Evolutionary conservation across 2,888 invertebrate genomes (phyloP), one percentile per base, ranked within the genome.

Genomic region (Ormyrus labotus): DNA sequence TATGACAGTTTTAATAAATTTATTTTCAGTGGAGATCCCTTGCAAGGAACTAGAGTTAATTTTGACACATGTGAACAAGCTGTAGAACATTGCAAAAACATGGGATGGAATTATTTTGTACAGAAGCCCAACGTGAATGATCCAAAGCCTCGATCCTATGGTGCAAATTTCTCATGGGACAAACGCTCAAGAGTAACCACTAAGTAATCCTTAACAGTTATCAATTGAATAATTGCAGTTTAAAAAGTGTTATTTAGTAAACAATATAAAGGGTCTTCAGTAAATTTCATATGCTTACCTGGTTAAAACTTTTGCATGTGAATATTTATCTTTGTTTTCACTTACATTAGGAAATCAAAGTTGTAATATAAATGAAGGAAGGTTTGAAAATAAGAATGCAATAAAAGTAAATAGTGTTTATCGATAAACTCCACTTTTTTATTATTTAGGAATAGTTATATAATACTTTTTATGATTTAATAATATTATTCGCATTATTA

Each of bases 131-230:
- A 93, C 11, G 93, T 94, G 53, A 94, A 94, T 87, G 92, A 94
- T 51, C 94, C 95, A 79, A 96, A 95, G 87, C 95, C 95, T 6
- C 99, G 99, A 91, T 96, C 94, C 80, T 99, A 99, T 89, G 99
- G 97, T 10, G 91, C 95, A 45, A 99, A 99, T 90, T 99, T 98
- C 91, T 93, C 98, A 1, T 99, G 99, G 99, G 96, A 98, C 89
- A 97, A 95, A 88, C 95, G 97, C 86, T 98, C 98, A n/a, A 93
- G 99, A 86, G 95, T 96, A 60, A 96, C 97, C 4, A 99, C 99
- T 1, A 99, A 99, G 92, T 99, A 94, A 93, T 19, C 47, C 34
- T 57, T 13, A 48, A 47, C 58, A 19, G 10, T 11, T 51, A 55
- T 50, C 6, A 6, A 60, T n/a, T 11, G 19, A 34, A 45, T 6